Evolutionary conservation across 2,113 vertebrate genomes (phyloP).

Genomic region (Willisornis vidua): DNA sequence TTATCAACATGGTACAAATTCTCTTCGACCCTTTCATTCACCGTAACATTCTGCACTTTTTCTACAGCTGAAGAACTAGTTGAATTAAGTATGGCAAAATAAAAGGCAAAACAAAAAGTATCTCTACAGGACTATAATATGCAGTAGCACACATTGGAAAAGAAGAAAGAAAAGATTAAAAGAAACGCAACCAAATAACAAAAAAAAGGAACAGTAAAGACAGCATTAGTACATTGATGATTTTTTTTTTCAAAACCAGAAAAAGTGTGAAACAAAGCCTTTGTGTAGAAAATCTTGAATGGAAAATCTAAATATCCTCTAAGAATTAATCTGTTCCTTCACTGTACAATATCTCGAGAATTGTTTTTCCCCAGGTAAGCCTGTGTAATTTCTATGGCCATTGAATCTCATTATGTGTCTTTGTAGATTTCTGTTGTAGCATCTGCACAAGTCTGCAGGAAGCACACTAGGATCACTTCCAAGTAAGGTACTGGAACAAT

Average conservation of each 20-base stretch:
- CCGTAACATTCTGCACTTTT: not conserved
- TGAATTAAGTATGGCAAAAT: not conserved
- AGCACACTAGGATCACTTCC: not conserved
- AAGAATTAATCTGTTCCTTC: not conserved
- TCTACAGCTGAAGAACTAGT: not conserved
- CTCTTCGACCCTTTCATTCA: not conserved
- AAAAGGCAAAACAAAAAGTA: not conserved
- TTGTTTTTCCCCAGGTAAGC: not conserved
- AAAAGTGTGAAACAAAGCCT: not conserved
- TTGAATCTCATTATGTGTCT: not conserved
- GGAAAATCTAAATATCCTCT: not conserved
- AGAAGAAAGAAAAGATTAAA: not conserved
- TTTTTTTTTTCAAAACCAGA: not conserved
- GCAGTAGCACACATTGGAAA: not conserved
- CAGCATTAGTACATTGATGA: not conserved
- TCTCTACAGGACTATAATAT: not conserved
- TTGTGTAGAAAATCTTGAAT: not conserved
- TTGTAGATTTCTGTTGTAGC: not conserved
- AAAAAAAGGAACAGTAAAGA: not conserved
- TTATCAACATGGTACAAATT: not conserved
- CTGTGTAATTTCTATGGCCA: not conserved
- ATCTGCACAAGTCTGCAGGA: not conserved
- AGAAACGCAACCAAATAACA: not conserved
- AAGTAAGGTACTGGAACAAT: not conserved
- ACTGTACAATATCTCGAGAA: not conserved